phyloP scores from a whole-genome alignment of 2,888 invertebrate genomes.

The Rhamnusium bicolor region DNA sequence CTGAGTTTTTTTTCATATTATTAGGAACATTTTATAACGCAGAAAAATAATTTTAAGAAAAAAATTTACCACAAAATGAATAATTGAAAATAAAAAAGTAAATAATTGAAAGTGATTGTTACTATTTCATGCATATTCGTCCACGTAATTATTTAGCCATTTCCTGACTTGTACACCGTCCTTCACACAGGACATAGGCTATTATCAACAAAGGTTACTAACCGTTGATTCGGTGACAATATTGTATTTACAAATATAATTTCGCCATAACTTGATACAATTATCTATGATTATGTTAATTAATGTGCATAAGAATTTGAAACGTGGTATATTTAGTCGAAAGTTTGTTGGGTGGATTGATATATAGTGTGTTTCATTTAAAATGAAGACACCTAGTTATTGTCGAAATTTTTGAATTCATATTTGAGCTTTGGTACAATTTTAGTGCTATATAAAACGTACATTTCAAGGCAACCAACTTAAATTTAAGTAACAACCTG shows the following conservation, averaged over 20 bases:
- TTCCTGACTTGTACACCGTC: slow-evolving; percentile 4
- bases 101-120: neutral
- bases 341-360: slow-evolving; percentile 5
- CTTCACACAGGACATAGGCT: slow-evolving; percentile 14
- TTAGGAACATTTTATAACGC: too few species aligned
- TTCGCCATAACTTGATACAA: slow-evolving; percentile 6
- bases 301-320: slow-evolving; percentile 18
- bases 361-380: too few species aligned
- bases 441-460: too few species aligned
- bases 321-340: neutral
- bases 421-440: too few species aligned
- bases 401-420: too few species aligned
- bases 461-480: too few species aligned
- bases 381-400: too few species aligned
- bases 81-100: neutral
- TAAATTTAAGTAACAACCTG: too few species aligned
- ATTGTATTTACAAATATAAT: slow-evolving; percentile 19
- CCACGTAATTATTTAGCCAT: slow-evolving; percentile 13
- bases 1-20: neutral
- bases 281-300: slow-evolving; percentile 28
- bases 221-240: slow-evolving; percentile 18
- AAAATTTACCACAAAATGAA: neutral
- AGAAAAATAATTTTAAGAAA: neutral
- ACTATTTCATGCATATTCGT: slow-evolving; percentile 22
- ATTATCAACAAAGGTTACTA: slow-evolving; percentile 22